Base-by-base conservation (phyloP, 1,140 invertebrate species). In the Pristionchus pacificus region DNA sequence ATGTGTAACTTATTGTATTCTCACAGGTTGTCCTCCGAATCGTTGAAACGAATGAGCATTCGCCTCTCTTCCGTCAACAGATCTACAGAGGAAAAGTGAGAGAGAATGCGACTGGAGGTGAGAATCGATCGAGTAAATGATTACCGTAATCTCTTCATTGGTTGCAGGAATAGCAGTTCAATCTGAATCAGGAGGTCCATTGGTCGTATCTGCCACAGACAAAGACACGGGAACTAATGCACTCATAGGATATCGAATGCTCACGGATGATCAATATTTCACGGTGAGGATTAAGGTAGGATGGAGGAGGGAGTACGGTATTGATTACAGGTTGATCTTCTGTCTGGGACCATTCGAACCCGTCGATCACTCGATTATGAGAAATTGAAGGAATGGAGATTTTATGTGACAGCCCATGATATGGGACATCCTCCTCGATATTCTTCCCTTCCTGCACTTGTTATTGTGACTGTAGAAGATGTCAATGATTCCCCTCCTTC, bases 401-500 rank as follows among this genome's bases (percentile, higher is more conserved):
- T 75, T 57, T 71, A 74, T 59, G 72, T 77, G 2, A 59, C 70
- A 30, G 77, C 77, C 63, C 64, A 60, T 28, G 77, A 77, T 57
- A 71, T 77, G 71, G 72, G 72, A 59, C 60, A 69, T 32, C 72
- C 77, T 49, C 60, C 75, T 60, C 55, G 65, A 13, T 71, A 38
- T 27, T 67, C 64, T 57, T 57, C 60, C 14, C 60, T 76, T 63
- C 74, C 71, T 1, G 30, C 62, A 38, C 68, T 63, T 27, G 86
- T 89, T n/a, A 78, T 84, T 33, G 87, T 90, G 38, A 81, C 78
- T 3, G 89, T 98, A 2, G 88, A 90, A 29, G 94, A 97, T 85
- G 91, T 97, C 76, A 97, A 97, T 85, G 95, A 98, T 85, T 94
- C 94, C 81, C 89, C 91, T 6, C 95, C 95, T 0, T 89, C 90